These are phyloP conservation scores for Spatulosminthurus flaviceps DNA, from an alignment of 2,888 invertebrate species.

Conservation along the genomic window DNA sequence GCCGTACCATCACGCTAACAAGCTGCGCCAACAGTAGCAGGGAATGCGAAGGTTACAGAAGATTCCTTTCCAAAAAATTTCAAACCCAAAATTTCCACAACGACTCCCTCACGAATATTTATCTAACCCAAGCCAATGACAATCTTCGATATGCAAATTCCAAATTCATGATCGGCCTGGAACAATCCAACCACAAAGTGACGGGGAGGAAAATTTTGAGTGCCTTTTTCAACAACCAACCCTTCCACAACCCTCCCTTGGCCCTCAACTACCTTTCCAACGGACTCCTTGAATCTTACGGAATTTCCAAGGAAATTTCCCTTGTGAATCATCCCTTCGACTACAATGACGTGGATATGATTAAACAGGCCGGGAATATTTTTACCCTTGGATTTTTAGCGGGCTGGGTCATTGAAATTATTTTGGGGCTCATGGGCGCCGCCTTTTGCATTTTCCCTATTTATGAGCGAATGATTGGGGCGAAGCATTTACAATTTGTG, in stretches of 20 bases:
- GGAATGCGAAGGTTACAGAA: constrained; percentile 56
- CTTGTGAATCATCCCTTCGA: constrained; percentile 77
- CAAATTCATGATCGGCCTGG: constrained; percentile 57
- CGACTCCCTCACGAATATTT: constrained; percentile 53
- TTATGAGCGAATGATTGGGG: constrained; percentile 75
- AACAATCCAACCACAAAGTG: constrained; percentile 46
- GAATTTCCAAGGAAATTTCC: constrained; percentile 66
- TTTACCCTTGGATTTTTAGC: constrained; percentile 55
- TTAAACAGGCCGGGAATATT: constrained; percentile 47
- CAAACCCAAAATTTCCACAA: constrained; percentile 48
- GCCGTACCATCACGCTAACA: constrained; percentile 57
- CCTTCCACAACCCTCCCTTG: constrained; percentile 77
- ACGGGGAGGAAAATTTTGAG: not conserved
- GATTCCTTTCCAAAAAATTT: constrained; percentile 45
- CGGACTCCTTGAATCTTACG: constrained; percentile 70
- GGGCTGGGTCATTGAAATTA: constrained; percentile 71
- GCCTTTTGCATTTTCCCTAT: constrained; percentile 69
- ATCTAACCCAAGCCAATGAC: constrained; percentile 51
- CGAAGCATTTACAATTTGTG: constrained; percentile 77
- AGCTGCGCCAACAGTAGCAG: constrained; percentile 48
- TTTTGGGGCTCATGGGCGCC: constrained; percentile 71
- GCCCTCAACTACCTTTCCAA: constrained; percentile 74
- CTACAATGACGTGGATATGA: constrained; percentile 71
- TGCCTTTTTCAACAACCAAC: constrained; percentile 77
- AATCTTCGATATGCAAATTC: constrained; percentile 53